phyloP scores from a whole-genome alignment of 2,113 vertebrate genomes.

The Cheirogaleus medius region DNA sequence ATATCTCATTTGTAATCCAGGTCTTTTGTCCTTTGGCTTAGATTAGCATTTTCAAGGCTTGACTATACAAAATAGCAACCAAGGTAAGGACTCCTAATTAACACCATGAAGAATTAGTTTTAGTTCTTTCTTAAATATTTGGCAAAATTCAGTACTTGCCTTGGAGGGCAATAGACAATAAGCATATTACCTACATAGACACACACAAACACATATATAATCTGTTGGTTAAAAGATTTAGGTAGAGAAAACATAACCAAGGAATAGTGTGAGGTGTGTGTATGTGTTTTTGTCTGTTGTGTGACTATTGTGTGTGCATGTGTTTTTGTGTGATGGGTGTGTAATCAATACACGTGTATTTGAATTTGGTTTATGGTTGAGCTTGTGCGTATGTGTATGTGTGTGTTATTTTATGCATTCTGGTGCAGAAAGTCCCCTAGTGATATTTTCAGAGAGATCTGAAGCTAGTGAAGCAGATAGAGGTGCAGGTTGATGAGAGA shows the following conservation, averaged over 20 bases:
- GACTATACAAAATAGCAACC: no score
- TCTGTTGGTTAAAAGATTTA: background rate
- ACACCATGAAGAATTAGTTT: background rate
- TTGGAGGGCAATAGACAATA: background rate
- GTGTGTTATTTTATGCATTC: background rate
- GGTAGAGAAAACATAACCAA: background rate
- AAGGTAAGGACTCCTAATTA: no score
- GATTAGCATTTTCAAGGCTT: background rate
- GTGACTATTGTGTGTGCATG: background rate
- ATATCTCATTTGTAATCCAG: background rate
- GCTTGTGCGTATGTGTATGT: background rate
- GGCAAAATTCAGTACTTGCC: background rate
- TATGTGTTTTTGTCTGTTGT: background rate
- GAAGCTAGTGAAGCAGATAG: background rate
- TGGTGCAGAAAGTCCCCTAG: background rate
- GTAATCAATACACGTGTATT: background rate
- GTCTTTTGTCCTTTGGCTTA: background rate
- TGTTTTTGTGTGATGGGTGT: background rate
- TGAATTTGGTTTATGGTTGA: background rate
- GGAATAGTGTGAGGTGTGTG: background rate
- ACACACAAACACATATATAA: background rate
- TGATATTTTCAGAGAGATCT: background rate
- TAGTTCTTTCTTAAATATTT: background rate
- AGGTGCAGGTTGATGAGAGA: background rate
- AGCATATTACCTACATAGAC: background rate